Evolutionary conservation across 2,888 invertebrate genomes (phyloP), one percentile per base, ranked within the genome.

Genomic region (Uropetala carovei): DNA sequence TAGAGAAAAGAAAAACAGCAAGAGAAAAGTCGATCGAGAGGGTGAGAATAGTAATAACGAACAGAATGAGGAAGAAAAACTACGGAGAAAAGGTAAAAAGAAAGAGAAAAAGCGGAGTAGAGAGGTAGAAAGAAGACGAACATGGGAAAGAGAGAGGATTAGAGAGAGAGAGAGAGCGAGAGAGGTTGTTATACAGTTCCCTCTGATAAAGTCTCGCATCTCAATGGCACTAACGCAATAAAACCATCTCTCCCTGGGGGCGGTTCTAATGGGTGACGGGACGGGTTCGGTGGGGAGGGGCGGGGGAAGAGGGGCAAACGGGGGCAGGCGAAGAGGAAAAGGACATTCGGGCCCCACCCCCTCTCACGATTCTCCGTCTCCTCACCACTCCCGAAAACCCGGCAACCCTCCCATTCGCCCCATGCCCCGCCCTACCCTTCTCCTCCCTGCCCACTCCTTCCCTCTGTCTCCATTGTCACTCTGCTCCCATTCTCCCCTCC

Each of bases 121-220:
- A 56, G 83, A 56, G 83, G 83, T 0, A 30, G 56, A n/a, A 83
- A 56, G 0, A 18, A 83, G 83, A 56, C 2, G 57, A 57, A 14
- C 14, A 13, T 14, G 14, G 13, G 59, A 59, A 59, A 60, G 22
- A 60, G 86, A 27, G 58, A 27, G 11, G 58, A 18, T 27, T 18
- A 14, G 59, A 11, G 64, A 16, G 64, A n/a, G 18, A 56, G n/a
- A n/a, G n/a, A 64, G 16, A 68, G 64, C 0, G 89, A 68, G 89
- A 68, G 89, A 89, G 89, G 64, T 68, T 89, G 89, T 89, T 68
- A 68, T 64, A 89, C 64, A 43, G 89, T 68, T 89, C 89, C n/a
- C 89, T 68, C 22, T 64, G 43, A 43, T 43, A 11, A 89, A 64
- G 27, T 18, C 64, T 30, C 27, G 86, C 16, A 86, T 86, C 86